Evolutionary conservation across 2,888 invertebrate species (phyloP), one percentile per base, ranked within the genome.

Genomic region (Isoperla grammatica): DNA sequence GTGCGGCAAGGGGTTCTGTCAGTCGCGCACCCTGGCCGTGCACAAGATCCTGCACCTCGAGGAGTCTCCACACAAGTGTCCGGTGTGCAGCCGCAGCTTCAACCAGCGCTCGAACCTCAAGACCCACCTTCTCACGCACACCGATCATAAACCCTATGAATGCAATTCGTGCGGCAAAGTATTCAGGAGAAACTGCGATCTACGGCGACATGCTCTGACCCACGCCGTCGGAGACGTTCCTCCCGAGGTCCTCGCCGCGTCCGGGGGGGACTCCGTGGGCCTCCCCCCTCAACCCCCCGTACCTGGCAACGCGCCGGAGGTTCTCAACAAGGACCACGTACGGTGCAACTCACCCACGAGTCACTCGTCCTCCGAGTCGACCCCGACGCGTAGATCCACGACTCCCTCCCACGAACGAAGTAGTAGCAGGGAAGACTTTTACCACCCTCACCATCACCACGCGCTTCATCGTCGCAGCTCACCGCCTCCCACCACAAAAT

Each of bases 1-100:
- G 75, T 97, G 97, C 72, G 95, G 94, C 65, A 97, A 97, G 77
- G 96, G 97, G 3, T 97, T 97, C 77, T 97, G 97, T 71, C 97
- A 97, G 73, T 90, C 93, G 56, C 81, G 97, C 63, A 97, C 97
- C 1, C 77, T 97, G 69, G 94, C 95, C 6, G 95, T 95, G 2
- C 96, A 97, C 81, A 90, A 91, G 73, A 92, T 94, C 65, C 82
- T 94, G 37, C 94, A 95, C 73, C 88, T 91, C 87, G 92, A 93
- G 72, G 92, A 93, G 72, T 91, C 91, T 0, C 92, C 93, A 1
- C 92, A 93, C 79, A 92, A 93, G 73, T 94, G 93, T 70, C 90
- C 91, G 6, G 91, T 91, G 2, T 94, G 93, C 76, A 87, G 88
- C 67, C 81, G 91, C 61, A 88, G 88, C 69, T 94, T 94, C 75